Evolutionary conservation across 1,140 invertebrate genomes (phyloP).

Genomic region (Mycetomoellerius zeteki): DNA sequence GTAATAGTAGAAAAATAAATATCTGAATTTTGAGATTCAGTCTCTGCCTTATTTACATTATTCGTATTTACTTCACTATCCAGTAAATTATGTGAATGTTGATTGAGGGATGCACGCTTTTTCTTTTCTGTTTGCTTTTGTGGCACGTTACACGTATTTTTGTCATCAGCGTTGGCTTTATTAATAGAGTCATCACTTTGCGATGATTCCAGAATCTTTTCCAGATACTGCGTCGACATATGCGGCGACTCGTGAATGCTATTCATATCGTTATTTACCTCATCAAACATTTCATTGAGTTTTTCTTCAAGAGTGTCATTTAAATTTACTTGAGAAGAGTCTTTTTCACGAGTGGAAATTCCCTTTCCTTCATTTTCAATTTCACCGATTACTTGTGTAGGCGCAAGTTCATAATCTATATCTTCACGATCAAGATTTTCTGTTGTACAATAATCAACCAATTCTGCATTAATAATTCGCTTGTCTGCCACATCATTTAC

Average conservation of each 20-base stretch:
- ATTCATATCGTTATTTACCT: constrained; percentile 39
- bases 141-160: neutral
- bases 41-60: constrained; percentile 5
- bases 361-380: constrained; percentile 4
- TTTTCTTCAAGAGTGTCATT: constrained; percentile 78
- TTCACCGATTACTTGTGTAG: constrained; percentile 59
- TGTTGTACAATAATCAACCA: neutral
- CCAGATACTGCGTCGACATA: constrained; percentile 77
- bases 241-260: constrained; percentile 45
- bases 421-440: constrained; percentile 27
- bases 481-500: constrained; percentile 28
- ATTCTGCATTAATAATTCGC: constrained; percentile 53
- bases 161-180: neutral
- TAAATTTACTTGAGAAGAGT: constrained; percentile 28
- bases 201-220: constrained; percentile 71
- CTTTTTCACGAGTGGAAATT: neutral
- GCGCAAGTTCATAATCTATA: constrained; percentile 61
- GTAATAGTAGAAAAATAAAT: constrained; percentile 66
- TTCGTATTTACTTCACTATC: neutral
- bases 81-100: neutral
- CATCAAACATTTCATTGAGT: constrained; percentile 76
- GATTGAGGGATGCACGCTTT: neutral
- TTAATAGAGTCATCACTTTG: constrained; percentile 16
- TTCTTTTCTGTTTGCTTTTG: neutral
- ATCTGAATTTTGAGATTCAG: constrained; percentile 66